Conservation (phyloP, 2,113 vertebrate species). For the Protobothrops mucrosquamatus region DNA sequence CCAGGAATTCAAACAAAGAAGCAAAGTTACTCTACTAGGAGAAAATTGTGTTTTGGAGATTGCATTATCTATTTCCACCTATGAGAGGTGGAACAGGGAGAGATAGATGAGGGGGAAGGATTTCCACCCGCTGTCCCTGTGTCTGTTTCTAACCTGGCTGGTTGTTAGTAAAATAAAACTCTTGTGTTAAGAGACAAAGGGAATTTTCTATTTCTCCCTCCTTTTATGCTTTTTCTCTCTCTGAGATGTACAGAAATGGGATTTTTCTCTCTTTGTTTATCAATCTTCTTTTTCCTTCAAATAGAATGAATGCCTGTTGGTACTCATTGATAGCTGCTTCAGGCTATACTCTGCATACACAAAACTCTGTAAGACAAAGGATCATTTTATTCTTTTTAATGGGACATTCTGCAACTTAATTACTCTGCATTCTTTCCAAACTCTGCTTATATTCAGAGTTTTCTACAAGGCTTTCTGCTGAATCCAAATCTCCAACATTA, state of each 20-base stretch:
- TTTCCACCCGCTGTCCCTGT: neutral
- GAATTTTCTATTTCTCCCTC: neutral
- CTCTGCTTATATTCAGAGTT: neutral
- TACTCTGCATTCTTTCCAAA: neutral
- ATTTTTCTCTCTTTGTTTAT: neutral
- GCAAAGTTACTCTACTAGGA: neutral
- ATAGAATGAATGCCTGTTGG: neutral
- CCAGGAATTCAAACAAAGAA: neutral
- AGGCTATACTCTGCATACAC: neutral
- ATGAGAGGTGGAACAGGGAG: neutral
- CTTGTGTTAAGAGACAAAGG: neutral
- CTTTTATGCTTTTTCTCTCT: neutral
- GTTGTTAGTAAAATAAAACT: neutral
- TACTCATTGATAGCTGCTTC: neutral
- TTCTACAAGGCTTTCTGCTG: neutral
- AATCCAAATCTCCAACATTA: neutral
- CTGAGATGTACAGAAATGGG: neutral
- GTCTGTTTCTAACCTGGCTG: neutral
- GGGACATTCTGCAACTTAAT: neutral
- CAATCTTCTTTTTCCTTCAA: neutral
- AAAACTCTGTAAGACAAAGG: neutral
- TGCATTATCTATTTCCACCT: neutral
- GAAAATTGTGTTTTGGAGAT: neutral
- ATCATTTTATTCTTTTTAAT: neutral
- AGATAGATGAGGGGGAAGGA: neutral